Conservation (phyloP, 2,888 invertebrate species). For the Terebella lapidaria region DNA sequence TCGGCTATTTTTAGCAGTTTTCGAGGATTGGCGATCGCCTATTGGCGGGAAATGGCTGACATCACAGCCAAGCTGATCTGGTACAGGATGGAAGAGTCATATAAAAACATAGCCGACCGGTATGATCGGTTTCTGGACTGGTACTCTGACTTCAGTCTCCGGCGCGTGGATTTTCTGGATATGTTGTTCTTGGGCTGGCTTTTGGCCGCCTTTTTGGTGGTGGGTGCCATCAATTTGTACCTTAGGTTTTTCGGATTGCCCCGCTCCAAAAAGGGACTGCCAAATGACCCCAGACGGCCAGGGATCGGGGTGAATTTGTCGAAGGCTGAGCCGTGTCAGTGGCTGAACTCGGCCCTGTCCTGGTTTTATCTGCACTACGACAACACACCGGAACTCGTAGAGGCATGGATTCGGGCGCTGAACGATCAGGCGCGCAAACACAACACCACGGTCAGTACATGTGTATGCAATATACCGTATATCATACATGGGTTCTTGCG, state of each 20-base stretch:
- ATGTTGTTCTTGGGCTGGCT: constrained; percentile 46
- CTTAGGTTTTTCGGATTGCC: constrained; percentile 42
- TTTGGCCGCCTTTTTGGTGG: constrained; percentile 37
- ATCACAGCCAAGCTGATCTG: constrained; percentile 48
- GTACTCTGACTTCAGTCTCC: constrained; percentile 37
- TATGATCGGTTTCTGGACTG: constrained; percentile 35
- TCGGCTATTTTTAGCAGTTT: background rate
- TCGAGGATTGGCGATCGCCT: background rate
- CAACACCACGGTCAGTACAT: too few species aligned
- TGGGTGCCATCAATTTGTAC: constrained; percentile 39
- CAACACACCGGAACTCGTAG: constrained; percentile 42
- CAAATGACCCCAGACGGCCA: constrained; percentile 1
- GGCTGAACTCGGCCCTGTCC: constrained; percentile 47
- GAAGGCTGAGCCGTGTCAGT: constrained; percentile 38
- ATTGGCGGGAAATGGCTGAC: constrained; percentile 41
- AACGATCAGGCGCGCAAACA: constrained; percentile 52
- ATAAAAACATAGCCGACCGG: constrained; percentile 44
- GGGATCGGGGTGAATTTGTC: background rate
- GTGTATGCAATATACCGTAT: too few species aligned
- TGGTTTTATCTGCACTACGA: constrained; percentile 49
- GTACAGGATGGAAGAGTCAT: constrained; percentile 48
- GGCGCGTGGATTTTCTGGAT: constrained; percentile 48
- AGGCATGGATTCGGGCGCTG: constrained; percentile 52
- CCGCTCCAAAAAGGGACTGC: constrained; percentile 29
- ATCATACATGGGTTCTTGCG: too few species aligned